Evolutionary conservation across 2,797 vertebrate genomes (phyloP).

Genomic region (Myripristis jacobus): DNA sequence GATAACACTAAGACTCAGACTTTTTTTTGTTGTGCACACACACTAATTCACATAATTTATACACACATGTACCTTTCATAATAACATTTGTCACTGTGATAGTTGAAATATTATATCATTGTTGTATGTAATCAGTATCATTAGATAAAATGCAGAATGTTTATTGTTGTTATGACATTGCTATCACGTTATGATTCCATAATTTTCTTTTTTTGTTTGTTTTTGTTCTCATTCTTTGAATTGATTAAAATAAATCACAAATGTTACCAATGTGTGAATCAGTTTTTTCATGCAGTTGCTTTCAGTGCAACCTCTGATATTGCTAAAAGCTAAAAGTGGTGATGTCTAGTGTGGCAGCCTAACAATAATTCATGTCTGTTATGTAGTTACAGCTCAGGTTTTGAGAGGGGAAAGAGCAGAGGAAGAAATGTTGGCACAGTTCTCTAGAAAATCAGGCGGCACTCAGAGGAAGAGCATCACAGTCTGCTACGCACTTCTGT

Average conservation of each 20-base stretch:
- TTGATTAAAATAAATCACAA: constrained; percentile 59
- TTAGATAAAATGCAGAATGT: not conserved
- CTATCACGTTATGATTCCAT: constrained; percentile 7
- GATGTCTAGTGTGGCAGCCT: not conserved
- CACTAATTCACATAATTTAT: constrained; percentile 10
- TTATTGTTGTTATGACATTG: constrained; percentile 15
- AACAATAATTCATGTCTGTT: not conserved
- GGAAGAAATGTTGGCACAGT: constrained; percentile 63
- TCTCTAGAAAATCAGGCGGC: constrained; percentile 30
- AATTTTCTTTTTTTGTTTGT: constrained; percentile 43
- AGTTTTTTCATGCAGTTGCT: constrained; percentile 11
- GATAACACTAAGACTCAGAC: not conserved
- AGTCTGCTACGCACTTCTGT: constrained; percentile 56
- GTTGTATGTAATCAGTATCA: constrained; percentile 14
- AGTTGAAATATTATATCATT: constrained; percentile 3
- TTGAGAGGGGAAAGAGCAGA: constrained; percentile 55
- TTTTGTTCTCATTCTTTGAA: constrained; percentile 38
- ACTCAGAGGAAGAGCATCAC: constrained; percentile 40
- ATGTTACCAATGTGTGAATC: not conserved
- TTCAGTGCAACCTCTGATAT: too few relatives aligned
- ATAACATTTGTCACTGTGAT: not conserved
- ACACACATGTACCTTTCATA: constrained; percentile 49
- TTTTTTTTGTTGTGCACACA: not conserved
- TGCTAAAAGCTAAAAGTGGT: too few relatives aligned
- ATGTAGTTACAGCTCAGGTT: constrained; percentile 7